Percentiles rank a stretch among this genome's conserved stretches.
phyloP scores from a whole-genome alignment of 2,888 invertebrate species.

The Agrypnus murinus region DNA sequence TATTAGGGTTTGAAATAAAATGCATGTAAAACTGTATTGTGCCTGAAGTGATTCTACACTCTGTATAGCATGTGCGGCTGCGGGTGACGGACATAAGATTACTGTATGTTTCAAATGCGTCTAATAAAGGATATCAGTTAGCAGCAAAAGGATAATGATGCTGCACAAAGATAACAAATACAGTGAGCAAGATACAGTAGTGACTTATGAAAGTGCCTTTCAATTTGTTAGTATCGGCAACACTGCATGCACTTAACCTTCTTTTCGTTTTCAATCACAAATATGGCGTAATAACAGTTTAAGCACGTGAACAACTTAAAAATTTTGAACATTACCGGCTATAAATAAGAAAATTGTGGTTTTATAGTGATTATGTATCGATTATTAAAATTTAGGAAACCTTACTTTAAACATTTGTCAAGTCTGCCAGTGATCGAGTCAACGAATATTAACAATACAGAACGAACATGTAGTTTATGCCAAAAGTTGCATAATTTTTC shows the following conservation, averaged over 20 bases:
- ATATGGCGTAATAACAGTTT: slow-evolving; percentile 21
- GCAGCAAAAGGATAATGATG: no score
- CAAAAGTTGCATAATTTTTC: slow-evolving; percentile 62
- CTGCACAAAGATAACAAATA: no score
- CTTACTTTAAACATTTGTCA: slow-evolving; percentile 59
- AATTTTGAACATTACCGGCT: slow-evolving; percentile 12
- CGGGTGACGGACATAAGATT: no score
- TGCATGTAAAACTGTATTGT: no score
- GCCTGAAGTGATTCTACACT: no score
- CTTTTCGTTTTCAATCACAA: neutral
- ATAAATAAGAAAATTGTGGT: neutral
- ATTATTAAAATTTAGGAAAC: slow-evolving; percentile 61
- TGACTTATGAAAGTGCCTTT: no score
- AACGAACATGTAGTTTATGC: slow-evolving; percentile 64
- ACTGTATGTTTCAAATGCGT: no score
- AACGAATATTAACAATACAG: slow-evolving; percentile 36
- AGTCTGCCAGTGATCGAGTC: slow-evolving; percentile 59
- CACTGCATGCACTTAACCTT: neutral
- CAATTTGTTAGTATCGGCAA: no score
- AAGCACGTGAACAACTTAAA: slow-evolving; percentile 21
- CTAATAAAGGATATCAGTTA: no score
- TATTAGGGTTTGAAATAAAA: no score
- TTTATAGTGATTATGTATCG: slow-evolving; percentile 59
- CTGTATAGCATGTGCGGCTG: no score
- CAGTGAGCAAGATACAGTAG: no score